Percentiles rank a stretch among this genome's conserved stretches.
Evolutionary conservation across 2,888 invertebrate genomes (phyloP).

Genomic region (Meghimatium bilineatum): DNA sequence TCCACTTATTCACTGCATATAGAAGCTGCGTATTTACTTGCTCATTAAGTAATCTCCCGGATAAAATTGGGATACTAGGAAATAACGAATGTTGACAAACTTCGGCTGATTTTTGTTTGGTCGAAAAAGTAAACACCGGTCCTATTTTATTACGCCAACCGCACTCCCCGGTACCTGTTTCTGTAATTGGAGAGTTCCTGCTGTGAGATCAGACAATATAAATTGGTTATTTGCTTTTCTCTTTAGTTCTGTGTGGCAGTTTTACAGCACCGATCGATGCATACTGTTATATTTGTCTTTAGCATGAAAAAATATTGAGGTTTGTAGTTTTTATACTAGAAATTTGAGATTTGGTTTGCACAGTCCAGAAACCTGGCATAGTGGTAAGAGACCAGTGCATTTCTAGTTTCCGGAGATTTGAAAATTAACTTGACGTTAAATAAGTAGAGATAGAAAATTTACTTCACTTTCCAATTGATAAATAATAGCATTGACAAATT

Average conservation of each 20-base stretch:
- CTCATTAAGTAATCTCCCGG: slow-evolving; percentile 21
- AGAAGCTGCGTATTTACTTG: not conserved
- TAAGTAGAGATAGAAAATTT: too few relatives aligned
- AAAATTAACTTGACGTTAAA: too few relatives aligned
- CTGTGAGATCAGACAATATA: slow-evolving; percentile 3
- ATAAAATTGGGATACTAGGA: not conserved
- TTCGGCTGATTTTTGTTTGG: slow-evolving; percentile 11
- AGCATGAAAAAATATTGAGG: not conserved
- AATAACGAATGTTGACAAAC: slow-evolving; percentile 30
- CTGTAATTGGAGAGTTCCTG: slow-evolving; percentile 14
- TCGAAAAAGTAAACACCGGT: slow-evolving; percentile 11
- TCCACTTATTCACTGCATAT: not conserved
- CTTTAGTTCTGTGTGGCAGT: slow-evolving; percentile 31
- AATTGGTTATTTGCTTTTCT: slow-evolving; percentile 35
- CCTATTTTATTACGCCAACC: slow-evolving; percentile 5
- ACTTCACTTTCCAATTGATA: not conserved
- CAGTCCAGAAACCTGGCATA: not conserved
- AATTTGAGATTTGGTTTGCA: slow-evolving; percentile 12
- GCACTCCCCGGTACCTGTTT: not conserved
- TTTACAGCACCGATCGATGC: slow-evolving; percentile 30
- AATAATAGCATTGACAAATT: too few relatives aligned
- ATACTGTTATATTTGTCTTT: not conserved
- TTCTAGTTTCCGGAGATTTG: not conserved
- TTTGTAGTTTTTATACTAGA: not conserved
- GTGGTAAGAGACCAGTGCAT: not conserved